Evolutionary conservation across 1,140 invertebrate genomes (phyloP).

Genomic region (Drosophila lacteicornis): DNA sequence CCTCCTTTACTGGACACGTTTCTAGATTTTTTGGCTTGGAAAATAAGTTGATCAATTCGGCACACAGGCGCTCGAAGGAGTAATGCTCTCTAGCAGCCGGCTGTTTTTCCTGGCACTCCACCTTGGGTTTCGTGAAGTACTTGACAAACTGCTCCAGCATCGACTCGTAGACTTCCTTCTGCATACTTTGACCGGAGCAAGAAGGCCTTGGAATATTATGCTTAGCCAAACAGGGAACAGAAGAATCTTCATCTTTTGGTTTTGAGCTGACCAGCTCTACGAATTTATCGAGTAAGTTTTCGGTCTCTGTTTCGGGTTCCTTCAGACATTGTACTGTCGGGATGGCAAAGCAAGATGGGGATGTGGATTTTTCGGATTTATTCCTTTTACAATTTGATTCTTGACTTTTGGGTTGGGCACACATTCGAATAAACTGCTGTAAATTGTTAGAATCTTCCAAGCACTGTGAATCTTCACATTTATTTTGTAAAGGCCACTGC

Average conservation of each 20-base stretch:
- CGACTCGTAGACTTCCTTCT: slow-evolving; percentile 16
- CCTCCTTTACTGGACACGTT: background rate
- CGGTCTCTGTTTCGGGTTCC: background rate
- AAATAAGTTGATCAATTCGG: slow-evolving; percentile 4
- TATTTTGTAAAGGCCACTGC: background rate
- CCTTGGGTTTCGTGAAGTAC: background rate
- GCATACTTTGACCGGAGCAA: background rate
- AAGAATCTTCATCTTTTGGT: background rate
- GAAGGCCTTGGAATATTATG: no score
- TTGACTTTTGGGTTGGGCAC: background rate
- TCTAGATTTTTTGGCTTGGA: background rate
- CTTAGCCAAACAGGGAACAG: background rate
- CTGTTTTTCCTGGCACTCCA: background rate
- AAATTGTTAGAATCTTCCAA: background rate
- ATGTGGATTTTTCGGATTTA: background rate
- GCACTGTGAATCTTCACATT: background rate
- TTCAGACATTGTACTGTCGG: background rate
- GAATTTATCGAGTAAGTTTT: background rate
- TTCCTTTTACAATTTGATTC: background rate
- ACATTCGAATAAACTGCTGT: slow-evolving; percentile 15
- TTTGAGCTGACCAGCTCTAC: background rate
- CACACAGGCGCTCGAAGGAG: slow-evolving; percentile 7
- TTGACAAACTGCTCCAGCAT: slow-evolving; percentile 10
- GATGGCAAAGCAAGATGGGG: background rate
- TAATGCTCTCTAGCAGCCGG: background rate